Conservation (phyloP, 2,888 invertebrate species). For the Nebria salina region DNA sequence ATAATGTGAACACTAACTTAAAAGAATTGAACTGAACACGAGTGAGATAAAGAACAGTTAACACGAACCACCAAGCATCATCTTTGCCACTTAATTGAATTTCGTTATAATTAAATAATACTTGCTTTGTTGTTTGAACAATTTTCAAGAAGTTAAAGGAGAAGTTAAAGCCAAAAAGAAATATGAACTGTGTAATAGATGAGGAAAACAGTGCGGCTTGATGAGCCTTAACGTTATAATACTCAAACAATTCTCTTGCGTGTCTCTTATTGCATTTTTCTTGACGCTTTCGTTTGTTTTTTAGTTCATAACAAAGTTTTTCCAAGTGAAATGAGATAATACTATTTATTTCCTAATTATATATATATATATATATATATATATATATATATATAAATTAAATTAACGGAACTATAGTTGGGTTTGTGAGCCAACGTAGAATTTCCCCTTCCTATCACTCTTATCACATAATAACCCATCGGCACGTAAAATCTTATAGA, state of each 20-base stretch:
- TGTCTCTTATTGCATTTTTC: not conserved
- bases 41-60: slow-evolving; percentile 5
- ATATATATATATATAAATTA: not conserved
- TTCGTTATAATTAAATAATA: slow-evolving; percentile 25
- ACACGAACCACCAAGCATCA: not conserved
- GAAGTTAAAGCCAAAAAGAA: not conserved
- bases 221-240: not conserved
- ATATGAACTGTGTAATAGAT: not conserved
- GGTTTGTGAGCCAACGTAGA: too few species aligned
- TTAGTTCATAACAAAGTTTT: not conserved
- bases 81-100: slow-evolving; percentile 14
- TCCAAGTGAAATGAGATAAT: not conserved
- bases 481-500: too few species aligned
- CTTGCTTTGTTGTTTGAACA: slow-evolving; percentile 21
- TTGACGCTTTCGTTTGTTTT: not conserved
- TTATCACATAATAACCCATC: too few species aligned
- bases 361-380: not conserved
- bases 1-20: not conserved
- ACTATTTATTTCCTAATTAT: not conserved
- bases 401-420: too few species aligned
- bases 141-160: slow-evolving; percentile 19
- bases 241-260: not conserved
- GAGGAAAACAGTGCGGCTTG: not conserved
- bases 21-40: not conserved
- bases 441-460: too few species aligned